phyloP scores from a whole-genome alignment of 2,797 vertebrate genomes.

The Florisuga fusca region DNA sequence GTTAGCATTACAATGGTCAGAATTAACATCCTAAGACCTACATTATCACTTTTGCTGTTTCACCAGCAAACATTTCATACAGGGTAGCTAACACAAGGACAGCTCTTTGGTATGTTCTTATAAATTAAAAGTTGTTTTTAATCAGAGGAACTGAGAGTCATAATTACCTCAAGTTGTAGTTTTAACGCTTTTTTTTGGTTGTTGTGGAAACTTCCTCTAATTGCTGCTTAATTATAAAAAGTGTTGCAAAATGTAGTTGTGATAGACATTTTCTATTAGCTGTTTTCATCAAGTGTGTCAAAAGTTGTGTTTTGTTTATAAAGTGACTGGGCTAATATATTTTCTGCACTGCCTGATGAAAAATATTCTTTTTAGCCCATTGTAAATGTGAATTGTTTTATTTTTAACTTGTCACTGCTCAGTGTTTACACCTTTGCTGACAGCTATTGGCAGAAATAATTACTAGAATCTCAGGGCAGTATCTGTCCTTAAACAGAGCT shows the following conservation, averaged over 20 bases:
- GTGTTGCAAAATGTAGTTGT: conserved; percentile 5
- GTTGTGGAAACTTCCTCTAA: conserved; percentile 3
- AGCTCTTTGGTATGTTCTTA: conserved; percentile 37
- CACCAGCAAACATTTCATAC: conserved; percentile 64
- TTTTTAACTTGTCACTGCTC: conserved; percentile 5
- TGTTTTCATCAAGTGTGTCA: conserved; percentile 48
- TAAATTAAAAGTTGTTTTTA: conserved; percentile 12
- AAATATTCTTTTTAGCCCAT: not conserved
- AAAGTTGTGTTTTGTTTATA: conserved; percentile 60
- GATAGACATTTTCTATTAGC: conserved; percentile 58
- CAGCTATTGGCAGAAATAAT: not conserved
- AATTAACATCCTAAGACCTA: conserved; percentile 85
- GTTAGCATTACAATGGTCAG: conserved; percentile 89
- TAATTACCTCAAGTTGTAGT: not conserved
- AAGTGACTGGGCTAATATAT: conserved; percentile 57
- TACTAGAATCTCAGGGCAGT: not conserved
- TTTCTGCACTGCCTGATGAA: not conserved
- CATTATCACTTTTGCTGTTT: conserved; percentile 79
- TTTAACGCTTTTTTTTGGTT: not conserved
- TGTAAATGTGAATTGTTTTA: not conserved
- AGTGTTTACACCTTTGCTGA: conserved; percentile 6
- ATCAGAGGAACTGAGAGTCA: not conserved
- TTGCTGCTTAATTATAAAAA: conserved; percentile 33
- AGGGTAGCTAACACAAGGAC: conserved; percentile 49
- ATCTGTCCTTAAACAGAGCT: not conserved